Percentiles rank a stretch among this genome's conserved stretches.
These are phyloP conservation scores for Marmota flaviventris DNA, from an alignment of 2,113 vertebrate species.

Conservation along the genomic window DNA sequence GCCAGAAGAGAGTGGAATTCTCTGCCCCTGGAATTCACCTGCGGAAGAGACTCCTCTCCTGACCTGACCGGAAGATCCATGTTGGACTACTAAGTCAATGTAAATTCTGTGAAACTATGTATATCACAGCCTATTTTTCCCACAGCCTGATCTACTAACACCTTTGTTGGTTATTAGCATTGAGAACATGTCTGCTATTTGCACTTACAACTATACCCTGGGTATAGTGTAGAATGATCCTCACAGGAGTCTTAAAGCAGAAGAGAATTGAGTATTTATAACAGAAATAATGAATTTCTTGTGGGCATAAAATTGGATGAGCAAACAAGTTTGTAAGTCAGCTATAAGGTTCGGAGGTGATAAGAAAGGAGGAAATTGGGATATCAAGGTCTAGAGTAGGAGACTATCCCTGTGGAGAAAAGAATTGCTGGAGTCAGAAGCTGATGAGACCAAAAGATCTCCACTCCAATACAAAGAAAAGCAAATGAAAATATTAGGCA, in stretches of 20 bases:
- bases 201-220: not conserved
- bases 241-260: not conserved
- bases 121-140: not conserved
- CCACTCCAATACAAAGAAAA: not conserved
- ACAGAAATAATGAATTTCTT: not conserved
- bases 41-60: not conserved
- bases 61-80: not conserved
- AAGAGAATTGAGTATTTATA: not conserved
- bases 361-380: not conserved
- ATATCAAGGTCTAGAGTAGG: not conserved
- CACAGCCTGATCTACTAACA: not conserved
- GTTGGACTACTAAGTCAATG: accelerated
- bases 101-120: not conserved
- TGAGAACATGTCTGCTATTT: not conserved
- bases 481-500: not conserved
- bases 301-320: not conserved
- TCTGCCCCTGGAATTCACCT: not conserved
- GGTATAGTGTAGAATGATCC: not conserved
- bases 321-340: not conserved
- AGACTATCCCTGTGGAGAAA: not conserved
- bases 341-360: not conserved
- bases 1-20: not conserved
- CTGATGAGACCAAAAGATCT: not conserved
- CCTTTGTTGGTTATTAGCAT: not conserved
- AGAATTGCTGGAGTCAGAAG: not conserved